These are phyloP conservation scores for Cassiopea andromeda DNA, from an alignment of 30 jellyfish, hydroid and myxozoan genomes.

Conservation along the genomic window DNA sequence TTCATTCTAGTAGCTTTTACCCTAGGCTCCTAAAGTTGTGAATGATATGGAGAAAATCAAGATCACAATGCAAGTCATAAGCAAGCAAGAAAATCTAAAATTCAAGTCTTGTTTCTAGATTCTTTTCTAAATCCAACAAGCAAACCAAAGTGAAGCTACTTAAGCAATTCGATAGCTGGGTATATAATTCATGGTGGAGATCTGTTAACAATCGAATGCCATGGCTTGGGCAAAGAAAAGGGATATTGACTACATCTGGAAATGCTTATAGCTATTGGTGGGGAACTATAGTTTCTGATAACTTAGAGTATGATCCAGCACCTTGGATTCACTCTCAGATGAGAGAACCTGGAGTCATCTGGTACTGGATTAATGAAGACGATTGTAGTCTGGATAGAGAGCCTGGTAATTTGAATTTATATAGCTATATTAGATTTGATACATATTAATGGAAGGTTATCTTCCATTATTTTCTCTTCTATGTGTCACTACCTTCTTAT, in stretches of 20 bases:
- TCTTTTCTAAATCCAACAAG: background rate
- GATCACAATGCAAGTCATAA: too few species aligned
- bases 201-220: conserved; percentile 78
- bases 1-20: too few species aligned
- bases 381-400: conserved; percentile 81
- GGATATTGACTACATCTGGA: conserved; percentile 77
- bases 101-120: conserved; percentile 8
- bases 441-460: background rate
- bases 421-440: background rate
- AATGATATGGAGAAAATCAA: too few species aligned
- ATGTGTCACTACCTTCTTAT: too few species aligned
- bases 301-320: conserved; percentile 70
- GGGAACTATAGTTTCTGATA: conserved; percentile 84
- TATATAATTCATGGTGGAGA: conserved; percentile 45
- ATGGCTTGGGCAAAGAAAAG: conserved; percentile 74
- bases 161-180: conserved; percentile 75
- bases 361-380: conserved; percentile 97
- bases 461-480: background rate
- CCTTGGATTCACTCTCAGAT: conserved; percentile 63
- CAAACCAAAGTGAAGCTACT: conserved; percentile 62
- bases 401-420: conserved; percentile 32
- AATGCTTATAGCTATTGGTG: conserved; percentile 45
- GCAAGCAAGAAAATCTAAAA: too few species aligned
- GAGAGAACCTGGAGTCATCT: conserved; percentile 83
- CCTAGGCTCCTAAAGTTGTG: too few species aligned